Conservation (phyloP, 2,888 invertebrate genomes). For the Hirtodrosophila cameraria region DNA sequence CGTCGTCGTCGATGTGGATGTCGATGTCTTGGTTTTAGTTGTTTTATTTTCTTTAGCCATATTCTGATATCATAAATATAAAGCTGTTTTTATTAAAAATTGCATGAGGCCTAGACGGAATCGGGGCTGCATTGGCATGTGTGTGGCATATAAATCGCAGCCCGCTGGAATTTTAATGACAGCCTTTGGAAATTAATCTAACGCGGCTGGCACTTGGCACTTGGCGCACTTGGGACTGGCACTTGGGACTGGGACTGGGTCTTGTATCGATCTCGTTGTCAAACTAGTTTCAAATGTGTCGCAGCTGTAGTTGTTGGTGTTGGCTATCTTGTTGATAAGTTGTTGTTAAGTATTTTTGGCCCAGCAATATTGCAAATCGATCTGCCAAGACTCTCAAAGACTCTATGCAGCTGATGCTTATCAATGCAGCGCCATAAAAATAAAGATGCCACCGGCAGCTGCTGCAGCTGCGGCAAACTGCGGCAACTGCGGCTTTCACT, state of each 20-base stretch:
- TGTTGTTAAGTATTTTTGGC: conserved; percentile 66
- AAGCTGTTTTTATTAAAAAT: conserved; percentile 79
- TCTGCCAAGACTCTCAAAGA: conserved; percentile 16
- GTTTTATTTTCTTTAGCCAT: conserved; percentile 37
- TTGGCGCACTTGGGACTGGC: conserved; percentile 49
- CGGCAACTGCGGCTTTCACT: conserved; percentile 59
- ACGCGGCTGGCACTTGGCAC: conserved; percentile 61
- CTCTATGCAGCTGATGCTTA: conserved; percentile 20
- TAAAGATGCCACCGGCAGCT: conserved; percentile 71
- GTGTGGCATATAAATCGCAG: conserved; percentile 79
- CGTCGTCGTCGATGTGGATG: conserved; percentile 15
- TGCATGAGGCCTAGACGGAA: conserved; percentile 54
- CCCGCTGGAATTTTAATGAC: conserved; percentile 78
- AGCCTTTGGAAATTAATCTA: conserved; percentile 80
- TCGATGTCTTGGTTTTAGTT: conserved; percentile 8
- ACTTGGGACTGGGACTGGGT: conserved; percentile 11
- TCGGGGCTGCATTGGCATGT: conserved; percentile 61
- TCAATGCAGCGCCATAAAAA: conserved; percentile 43
- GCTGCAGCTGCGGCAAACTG: conserved; percentile 23
- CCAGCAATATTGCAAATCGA: conserved; percentile 38
- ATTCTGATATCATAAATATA: conserved; percentile 79
- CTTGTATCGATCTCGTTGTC: conserved; percentile 63
- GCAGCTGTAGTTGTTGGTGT: conserved; percentile 58
- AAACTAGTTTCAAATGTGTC: conserved; percentile 76
- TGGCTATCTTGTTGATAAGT: conserved; percentile 13